Conservation (phyloP, 2,888 invertebrate species). For the Yponomeuta cagnagella region DNA sequence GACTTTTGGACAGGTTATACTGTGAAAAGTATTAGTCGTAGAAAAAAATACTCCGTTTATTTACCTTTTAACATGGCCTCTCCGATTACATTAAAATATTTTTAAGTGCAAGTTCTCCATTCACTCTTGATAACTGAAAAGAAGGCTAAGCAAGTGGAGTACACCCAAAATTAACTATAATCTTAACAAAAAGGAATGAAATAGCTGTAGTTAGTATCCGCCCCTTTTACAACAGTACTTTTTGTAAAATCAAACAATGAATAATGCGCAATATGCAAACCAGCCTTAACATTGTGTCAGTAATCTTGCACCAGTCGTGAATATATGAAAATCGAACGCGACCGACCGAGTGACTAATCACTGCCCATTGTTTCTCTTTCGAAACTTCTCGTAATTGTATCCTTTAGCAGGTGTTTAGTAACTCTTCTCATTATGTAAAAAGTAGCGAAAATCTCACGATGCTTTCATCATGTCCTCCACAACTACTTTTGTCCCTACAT, state of each 20-base stretch:
- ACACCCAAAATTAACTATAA: no score
- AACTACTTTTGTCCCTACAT: no score
- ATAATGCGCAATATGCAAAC: slow-evolving; percentile 17
- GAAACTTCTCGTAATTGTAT: not conserved
- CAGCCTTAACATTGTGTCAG: slow-evolving; percentile 16
- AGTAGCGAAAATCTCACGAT: not conserved
- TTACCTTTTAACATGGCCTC: no score
- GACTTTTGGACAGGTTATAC: no score
- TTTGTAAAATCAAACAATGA: not conserved
- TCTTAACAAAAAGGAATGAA: no score
- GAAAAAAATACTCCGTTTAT: no score
- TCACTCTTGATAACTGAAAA: no score
- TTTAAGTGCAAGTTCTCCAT: no score
- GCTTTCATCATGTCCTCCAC: slow-evolving; percentile 18
- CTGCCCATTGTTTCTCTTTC: slow-evolving; percentile 3
- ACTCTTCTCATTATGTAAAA: not conserved
- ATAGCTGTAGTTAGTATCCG: not conserved
- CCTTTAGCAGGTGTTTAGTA: not conserved
- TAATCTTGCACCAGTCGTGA: slow-evolving; percentile 12
- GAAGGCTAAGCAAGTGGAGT: no score
- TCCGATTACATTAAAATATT: no score
- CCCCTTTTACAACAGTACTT: not conserved
- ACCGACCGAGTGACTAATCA: slow-evolving; percentile 27
- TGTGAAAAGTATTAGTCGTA: no score
- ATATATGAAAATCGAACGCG: slow-evolving; percentile 20